Evolutionary conservation across 1,140 invertebrate species (phyloP), one percentile per base, ranked within the genome.

Genomic region (Drosophila melanica): DNA sequence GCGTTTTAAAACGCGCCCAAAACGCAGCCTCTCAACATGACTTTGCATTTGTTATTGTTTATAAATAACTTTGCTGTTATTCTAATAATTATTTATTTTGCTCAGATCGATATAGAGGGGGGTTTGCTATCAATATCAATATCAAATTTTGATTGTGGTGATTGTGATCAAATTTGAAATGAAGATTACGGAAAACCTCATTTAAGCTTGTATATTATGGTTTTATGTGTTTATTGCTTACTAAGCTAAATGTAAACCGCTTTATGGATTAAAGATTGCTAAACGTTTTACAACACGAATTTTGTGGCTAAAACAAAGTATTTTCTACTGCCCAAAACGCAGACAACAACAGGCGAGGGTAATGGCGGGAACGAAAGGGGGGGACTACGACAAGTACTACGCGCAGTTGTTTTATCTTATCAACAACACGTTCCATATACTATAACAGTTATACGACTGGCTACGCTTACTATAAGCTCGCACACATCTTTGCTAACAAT

Each of bases 341-440:
- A 33, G 9, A 33, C 16, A 64, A 54, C 39, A 54, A 35, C 11
- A 64, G 33, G 9, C 0, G 33, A 8, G 1, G 33, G 33, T 9
- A 8, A 9, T 1, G 33, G 33, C 10, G 33, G 33, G 30, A 30
- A 33, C 6, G 4, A 33, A 33, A 8, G 30, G 7, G 30, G 30
- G 8, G 0, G 0, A 33, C 8, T 35, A 35, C 33, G 16, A 55
- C 42, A 71, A 71, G 60, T 71, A 53, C 68, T 60, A 71, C 68
- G 60, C 51, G 44, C 44, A 44, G 53, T 66, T 50, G n/a, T 50
- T 66, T 72, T 72, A 72, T 72, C 69, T 72, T 72, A 72, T 72
- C 69, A 33, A 18, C 30, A 39, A 67, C 63, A 72, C 69, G 69
- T 72, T 72, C 59, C n/a, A 60, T 51, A 45, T 33, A 35, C 33